A percentile compares a stretch with the other conserved stretches of the same genome.
Conservation (phyloP, 92 coral and sea anemone species). For the Palythoa caribaeorum region DNA sequence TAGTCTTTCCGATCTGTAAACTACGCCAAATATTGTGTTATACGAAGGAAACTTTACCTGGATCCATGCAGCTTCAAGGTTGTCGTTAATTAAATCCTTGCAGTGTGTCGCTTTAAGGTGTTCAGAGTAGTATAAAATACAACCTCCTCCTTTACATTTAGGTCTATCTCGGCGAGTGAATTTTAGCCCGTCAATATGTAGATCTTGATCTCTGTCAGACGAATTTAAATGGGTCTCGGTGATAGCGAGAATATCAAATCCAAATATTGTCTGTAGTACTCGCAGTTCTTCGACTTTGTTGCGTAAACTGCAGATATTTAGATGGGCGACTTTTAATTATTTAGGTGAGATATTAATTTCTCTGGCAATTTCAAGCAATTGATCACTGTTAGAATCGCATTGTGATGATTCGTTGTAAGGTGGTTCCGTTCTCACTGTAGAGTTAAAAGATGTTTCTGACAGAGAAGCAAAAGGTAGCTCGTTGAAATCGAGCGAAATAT, state of each 20-base stretch:
- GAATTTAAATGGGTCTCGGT: conserved; percentile 22
- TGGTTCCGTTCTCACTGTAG: conserved; percentile 45
- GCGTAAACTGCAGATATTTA: conserved; percentile 33
- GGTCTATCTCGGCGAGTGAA: conserved; percentile 19
- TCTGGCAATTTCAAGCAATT: not conserved
- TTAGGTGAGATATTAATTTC: conserved; percentile 44
- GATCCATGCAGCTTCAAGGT: conserved; percentile 37
- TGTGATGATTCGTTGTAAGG: conserved; percentile 42
- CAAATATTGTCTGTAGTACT: conserved; percentile 22
- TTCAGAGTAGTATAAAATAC: conserved; percentile 47
- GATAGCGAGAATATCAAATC: conserved; percentile 10
- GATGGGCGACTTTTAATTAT: conserved; percentile 25
- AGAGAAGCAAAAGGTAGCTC: conserved; percentile 50
- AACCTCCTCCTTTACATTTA: conserved; percentile 18
- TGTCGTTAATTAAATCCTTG: conserved; percentile 8
- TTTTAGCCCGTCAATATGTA: conserved; percentile 30
- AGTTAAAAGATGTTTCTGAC: conserved; percentile 49
- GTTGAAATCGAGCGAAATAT: conserved; percentile 43
- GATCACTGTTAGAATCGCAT: conserved; percentile 44
- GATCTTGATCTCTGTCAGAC: not conserved
- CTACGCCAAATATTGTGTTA: conserved; percentile 11
- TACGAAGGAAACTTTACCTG: conserved; percentile 33
- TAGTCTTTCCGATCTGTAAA: conserved; percentile 54
- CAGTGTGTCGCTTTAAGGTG: conserved; percentile 41
- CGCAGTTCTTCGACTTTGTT: conserved; percentile 31